These are phyloP conservation scores for Eurosta solidaginis DNA, from an alignment of 1,140 invertebrate species.

Conservation along the genomic window DNA sequence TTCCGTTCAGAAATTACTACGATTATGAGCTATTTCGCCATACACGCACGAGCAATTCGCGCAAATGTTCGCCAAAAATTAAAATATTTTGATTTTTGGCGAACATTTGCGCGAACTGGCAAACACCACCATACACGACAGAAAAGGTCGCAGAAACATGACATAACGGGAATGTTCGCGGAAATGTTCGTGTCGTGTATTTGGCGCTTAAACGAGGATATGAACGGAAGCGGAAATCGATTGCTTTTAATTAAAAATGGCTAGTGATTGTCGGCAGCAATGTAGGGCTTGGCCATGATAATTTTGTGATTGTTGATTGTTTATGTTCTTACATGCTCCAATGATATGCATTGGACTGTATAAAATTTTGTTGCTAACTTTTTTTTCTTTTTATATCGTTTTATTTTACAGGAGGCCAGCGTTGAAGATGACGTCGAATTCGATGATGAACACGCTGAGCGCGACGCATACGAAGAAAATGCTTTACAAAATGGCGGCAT, in stretches of 20 bases:
- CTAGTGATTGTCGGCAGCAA: constrained; percentile 8
- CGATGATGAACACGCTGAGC: constrained; percentile 65
- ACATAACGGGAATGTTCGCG: too few relatives aligned
- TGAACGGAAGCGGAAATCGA: neutral
- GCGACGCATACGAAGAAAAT: constrained; percentile 54
- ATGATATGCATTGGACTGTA: neutral
- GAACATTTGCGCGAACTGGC: too few relatives aligned
- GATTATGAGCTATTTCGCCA: too few relatives aligned
- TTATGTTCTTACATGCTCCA: neutral
- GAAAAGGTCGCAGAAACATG: too few relatives aligned
- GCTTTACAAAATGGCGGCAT: constrained; percentile 50
- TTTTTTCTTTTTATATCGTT: too few relatives aligned
- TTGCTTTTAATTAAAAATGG: constrained; percentile 30
- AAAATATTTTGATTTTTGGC: too few relatives aligned
- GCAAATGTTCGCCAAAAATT: too few relatives aligned
- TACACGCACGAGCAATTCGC: too few relatives aligned
- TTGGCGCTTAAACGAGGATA: neutral
- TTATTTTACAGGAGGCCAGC: constrained; percentile 78
- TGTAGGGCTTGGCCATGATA: neutral
- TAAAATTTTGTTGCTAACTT: too few relatives aligned
- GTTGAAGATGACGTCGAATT: constrained; percentile 72
- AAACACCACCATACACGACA: too few relatives aligned
- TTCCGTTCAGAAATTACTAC: too few relatives aligned
- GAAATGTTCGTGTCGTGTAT: too few relatives aligned
- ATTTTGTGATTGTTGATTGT: neutral